phyloP scores from a whole-genome alignment of 2,113 vertebrate genomes.

The Engraulis encrasicolus region DNA sequence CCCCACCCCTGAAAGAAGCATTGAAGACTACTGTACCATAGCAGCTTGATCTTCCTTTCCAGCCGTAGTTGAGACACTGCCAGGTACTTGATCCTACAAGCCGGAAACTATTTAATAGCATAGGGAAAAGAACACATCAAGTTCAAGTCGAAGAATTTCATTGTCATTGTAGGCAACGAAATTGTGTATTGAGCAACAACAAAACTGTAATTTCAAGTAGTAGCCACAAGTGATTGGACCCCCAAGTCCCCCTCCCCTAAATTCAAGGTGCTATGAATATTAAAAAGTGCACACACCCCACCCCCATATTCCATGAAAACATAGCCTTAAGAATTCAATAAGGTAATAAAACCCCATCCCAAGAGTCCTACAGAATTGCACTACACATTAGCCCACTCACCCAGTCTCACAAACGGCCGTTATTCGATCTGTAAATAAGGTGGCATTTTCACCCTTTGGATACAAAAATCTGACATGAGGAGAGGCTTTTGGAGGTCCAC shows the following conservation, averaged over 20 bases:
- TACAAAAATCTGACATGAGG: not conserved
- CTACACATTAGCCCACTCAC: not conserved
- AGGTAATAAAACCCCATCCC: too few species aligned
- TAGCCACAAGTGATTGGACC: too few species aligned
- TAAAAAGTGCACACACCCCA: too few species aligned
- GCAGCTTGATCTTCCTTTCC: not conserved
- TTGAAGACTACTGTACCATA: not conserved
- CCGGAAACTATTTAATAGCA: not conserved
- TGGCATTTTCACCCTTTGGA: not conserved
- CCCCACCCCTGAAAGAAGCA: too few species aligned
- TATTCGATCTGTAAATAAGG: not conserved
- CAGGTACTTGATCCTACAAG: constrained; percentile 4
- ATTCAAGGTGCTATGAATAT: too few species aligned
- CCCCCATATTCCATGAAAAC: too few species aligned
- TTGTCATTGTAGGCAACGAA: too few species aligned
- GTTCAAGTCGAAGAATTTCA: not conserved
- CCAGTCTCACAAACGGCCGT: not conserved
- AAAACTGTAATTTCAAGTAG: too few species aligned
- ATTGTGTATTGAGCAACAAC: too few species aligned
- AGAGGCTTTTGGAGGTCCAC: not conserved
- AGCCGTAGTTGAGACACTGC: constrained; percentile 4
- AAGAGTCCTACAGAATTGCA: too few species aligned
- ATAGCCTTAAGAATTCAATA: too few species aligned
- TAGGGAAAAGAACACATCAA: not conserved
- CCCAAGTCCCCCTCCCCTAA: too few species aligned